Base-by-base conservation (phyloP, 2,113 vertebrate species). In the Phocoena phocoena region DNA sequence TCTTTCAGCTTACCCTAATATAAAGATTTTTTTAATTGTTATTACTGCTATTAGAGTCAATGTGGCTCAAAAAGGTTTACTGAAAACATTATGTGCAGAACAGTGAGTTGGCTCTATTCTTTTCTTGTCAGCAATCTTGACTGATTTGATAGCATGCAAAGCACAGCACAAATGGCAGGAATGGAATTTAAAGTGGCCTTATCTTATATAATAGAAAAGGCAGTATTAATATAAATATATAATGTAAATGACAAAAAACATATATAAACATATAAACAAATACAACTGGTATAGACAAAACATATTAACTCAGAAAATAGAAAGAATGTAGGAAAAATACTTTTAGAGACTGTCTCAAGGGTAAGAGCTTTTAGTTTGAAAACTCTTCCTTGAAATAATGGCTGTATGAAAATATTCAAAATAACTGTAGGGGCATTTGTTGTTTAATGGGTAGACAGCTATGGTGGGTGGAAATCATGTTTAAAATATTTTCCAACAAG, bases 371-470 rank as follows among this genome's bases (percentile, higher is more conserved):
- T 55, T 53, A 73, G 13, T 10, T 73, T 82, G 26, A 41, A 88
- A 73, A 33, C 4, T 26, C 23, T 88, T 63, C 5, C 81, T 79
- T 86, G 60, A 88, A 73, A 74, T 83, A 74, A 58, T n/a, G n/a
- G 2, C 58, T 67, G 28, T 58, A 5, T 58, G 11, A 8, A 55
- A 65, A n/a, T n/a, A 53, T 55, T 83, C 23, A 95, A 36, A 83
- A 76, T 55, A 3, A 74, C 1, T 38, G 6, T 3, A n/a, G 26
- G 4, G 8, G 1, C 2, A n/a, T 28, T 1, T 76, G 13, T 63
- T 47, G 3, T 47, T 83, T 77, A 79, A 17, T 41, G 25, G 25
- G 13, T 67, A 73, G 5, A 67, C 3, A 47, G 31, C 60, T 65
- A 47, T 23, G 38, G 12, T 17, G 33, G 17, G 11, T 55, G 6